A percentile compares a stretch with the other conserved stretches of the same genome.
Evolutionary conservation across 2,113 vertebrate genomes (phyloP).

Genomic region (Abramis brama): DNA sequence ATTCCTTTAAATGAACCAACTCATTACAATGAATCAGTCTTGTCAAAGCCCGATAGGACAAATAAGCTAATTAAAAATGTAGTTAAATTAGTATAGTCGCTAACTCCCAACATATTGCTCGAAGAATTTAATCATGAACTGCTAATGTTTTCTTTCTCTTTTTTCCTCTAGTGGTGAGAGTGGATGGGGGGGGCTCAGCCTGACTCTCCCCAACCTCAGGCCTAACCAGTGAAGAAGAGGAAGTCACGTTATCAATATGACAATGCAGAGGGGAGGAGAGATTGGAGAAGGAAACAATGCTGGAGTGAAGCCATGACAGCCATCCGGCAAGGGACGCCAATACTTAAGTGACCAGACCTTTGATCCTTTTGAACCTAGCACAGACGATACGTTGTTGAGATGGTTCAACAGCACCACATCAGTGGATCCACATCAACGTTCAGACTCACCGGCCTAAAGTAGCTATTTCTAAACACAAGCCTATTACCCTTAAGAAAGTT

Average conservation of each 20-base stretch:
- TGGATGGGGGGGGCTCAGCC: constrained; percentile 71
- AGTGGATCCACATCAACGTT: constrained; percentile 20
- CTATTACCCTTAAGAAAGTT: constrained; percentile 18
- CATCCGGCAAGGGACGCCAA: background rate
- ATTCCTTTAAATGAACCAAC: background rate
- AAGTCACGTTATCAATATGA: constrained; percentile 31
- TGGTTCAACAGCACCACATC: constrained; percentile 29
- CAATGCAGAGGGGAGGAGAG: constrained; percentile 5
- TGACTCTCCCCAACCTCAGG: constrained; percentile 68
- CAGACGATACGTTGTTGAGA: constrained; percentile 15
- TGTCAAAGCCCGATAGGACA: background rate
- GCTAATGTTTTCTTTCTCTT: constrained; percentile 29
- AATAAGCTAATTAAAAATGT: background rate
- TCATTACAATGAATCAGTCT: background rate
- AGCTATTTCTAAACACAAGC: constrained; percentile 33
- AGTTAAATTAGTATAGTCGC: background rate
- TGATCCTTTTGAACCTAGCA: constrained; percentile 18
- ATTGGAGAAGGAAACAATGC: constrained; percentile 4
- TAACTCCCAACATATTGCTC: background rate
- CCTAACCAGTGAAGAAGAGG: constrained; percentile 62
- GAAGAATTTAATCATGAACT: background rate
- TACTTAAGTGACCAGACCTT: background rate
- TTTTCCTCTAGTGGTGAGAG: constrained; percentile 72
- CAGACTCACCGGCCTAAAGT: constrained; percentile 27
- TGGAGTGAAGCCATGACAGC: constrained; percentile 49